Percentiles rank a stretch among this genome's conserved stretches.
phyloP scores from a whole-genome alignment of 2,888 invertebrate species.

The Stegophylla sp. region DNA sequence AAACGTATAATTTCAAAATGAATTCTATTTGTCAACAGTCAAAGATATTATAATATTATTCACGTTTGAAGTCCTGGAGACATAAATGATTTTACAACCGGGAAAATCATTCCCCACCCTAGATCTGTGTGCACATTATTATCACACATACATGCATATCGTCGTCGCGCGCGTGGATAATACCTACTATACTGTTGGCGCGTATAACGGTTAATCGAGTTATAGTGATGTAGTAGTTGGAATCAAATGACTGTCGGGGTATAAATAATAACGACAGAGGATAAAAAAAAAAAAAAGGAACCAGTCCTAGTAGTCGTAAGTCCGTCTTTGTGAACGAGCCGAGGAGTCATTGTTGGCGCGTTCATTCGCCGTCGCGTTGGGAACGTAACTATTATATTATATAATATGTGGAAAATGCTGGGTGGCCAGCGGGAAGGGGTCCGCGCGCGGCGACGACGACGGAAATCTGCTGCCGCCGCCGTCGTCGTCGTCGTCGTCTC shows the following conservation, averaged over 20 bases:
- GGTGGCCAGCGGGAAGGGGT: slow-evolving; percentile 53
- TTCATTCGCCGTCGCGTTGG: slow-evolving; percentile 17
- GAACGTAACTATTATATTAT: not conserved
- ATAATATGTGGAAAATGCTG: slow-evolving; percentile 40
- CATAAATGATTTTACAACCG: too few species aligned
- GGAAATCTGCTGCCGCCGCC: slow-evolving; percentile 27
- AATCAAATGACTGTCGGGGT: slow-evolving; percentile 49
- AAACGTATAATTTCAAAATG: too few species aligned
- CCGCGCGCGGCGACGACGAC: slow-evolving; percentile 14
- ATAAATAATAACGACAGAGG: too few species aligned
- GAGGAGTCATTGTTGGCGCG: slow-evolving; percentile 47
- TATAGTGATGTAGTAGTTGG: slow-evolving; percentile 29
- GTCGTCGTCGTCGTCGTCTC: not conserved
- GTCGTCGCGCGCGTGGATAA: not conserved
- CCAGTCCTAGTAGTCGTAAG: slow-evolving; percentile 42
- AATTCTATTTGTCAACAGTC: too few species aligned
- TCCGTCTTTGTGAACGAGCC: slow-evolving; percentile 43
- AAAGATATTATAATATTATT: too few species aligned
- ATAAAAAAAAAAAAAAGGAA: slow-evolving; percentile 35
- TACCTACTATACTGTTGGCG: not conserved
- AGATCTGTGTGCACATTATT: not conserved
- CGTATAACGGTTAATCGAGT: slow-evolving; percentile 59
- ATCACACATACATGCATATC: not conserved
- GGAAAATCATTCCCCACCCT: too few species aligned
- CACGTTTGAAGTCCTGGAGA: too few species aligned